Conservation (phyloP, 2,113 vertebrate species). For the Genyomyrus donnyi region DNA sequence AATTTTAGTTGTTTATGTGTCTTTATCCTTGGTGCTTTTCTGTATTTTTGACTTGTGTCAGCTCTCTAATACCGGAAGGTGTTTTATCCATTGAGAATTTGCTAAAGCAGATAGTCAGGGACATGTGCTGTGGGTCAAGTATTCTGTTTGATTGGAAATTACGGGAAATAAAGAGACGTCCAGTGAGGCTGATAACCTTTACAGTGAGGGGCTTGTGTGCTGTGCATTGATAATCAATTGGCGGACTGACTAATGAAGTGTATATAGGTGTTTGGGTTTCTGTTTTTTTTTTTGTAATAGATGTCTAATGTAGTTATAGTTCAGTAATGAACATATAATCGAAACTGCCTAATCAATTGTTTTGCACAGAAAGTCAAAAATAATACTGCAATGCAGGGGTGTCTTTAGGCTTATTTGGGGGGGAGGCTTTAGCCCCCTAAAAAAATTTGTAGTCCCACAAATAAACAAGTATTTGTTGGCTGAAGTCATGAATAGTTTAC, state of each 20-base stretch:
- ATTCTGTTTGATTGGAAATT: not conserved
- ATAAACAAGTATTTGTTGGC: too few relatives aligned
- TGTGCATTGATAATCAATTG: not conserved
- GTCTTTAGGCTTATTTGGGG: too few relatives aligned
- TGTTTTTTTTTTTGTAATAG: not conserved
- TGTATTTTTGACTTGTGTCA: not conserved
- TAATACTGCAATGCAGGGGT: not conserved
- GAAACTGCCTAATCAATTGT: not conserved
- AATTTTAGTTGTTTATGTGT: not conserved
- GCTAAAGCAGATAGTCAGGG: not conserved
- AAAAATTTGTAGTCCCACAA: too few relatives aligned
- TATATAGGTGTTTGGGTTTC: not conserved
- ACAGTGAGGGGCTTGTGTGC: not conserved
- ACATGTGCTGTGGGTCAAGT: not conserved
- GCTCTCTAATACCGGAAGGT: not conserved
- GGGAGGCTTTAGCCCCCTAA: too few relatives aligned
- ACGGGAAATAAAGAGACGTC: not conserved
- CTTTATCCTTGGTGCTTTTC: not conserved
- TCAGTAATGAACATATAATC: not conserved
- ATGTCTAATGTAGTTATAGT: not conserved
- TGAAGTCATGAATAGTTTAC: too few relatives aligned
- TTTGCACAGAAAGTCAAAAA: not conserved
- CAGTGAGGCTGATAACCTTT: not conserved
- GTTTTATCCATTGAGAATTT: not conserved
- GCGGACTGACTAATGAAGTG: too few relatives aligned